phyloP scores from a whole-genome alignment of 2,888 invertebrate species.

The Yponomeuta malinellus region DNA sequence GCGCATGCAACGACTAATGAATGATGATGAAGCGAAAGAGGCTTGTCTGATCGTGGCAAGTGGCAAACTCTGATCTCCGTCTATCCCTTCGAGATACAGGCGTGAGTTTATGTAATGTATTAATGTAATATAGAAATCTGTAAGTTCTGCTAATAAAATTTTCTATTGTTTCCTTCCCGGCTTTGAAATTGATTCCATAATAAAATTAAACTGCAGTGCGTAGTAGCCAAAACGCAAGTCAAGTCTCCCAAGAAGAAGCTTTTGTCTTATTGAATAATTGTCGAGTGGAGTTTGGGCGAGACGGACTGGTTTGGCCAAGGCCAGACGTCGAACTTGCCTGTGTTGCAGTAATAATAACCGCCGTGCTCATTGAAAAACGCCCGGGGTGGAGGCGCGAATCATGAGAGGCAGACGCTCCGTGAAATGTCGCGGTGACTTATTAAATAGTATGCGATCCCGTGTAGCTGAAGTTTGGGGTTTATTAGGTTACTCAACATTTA shows the following conservation, averaged over 20 bases:
- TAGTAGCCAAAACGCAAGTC: constrained; percentile 37
- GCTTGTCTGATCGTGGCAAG: too few relatives aligned
- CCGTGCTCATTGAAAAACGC: constrained; percentile 23
- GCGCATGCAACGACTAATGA: too few relatives aligned
- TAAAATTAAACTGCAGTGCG: constrained; percentile 40
- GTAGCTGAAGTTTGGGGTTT: too few relatives aligned
- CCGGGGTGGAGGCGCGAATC: constrained; percentile 21
- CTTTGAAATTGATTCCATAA: too few relatives aligned
- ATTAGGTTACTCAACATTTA: too few relatives aligned
- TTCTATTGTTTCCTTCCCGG: too few relatives aligned
- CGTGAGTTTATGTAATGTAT: too few relatives aligned
- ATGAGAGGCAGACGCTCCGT: constrained; percentile 10
- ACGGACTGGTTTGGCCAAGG: constrained; percentile 72
- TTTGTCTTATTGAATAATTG: constrained; percentile 76
- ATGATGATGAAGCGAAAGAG: too few relatives aligned
- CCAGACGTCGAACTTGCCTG: constrained; percentile 69
- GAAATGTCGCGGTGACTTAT: constrained; percentile 14
- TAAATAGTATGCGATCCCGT: neutral
- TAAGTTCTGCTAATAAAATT: too few relatives aligned
- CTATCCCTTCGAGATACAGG: too few relatives aligned
- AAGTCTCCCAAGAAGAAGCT: constrained; percentile 39
- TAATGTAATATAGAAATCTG: too few relatives aligned
- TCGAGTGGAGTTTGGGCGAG: constrained; percentile 71
- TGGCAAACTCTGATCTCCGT: too few relatives aligned
- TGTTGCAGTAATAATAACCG: constrained; percentile 22